A percentile compares a stretch with the other conserved stretches of the same genome.
Conservation (phyloP, 2,113 vertebrate genomes). For the Rhegmatorhina hoffmannsi region DNA sequence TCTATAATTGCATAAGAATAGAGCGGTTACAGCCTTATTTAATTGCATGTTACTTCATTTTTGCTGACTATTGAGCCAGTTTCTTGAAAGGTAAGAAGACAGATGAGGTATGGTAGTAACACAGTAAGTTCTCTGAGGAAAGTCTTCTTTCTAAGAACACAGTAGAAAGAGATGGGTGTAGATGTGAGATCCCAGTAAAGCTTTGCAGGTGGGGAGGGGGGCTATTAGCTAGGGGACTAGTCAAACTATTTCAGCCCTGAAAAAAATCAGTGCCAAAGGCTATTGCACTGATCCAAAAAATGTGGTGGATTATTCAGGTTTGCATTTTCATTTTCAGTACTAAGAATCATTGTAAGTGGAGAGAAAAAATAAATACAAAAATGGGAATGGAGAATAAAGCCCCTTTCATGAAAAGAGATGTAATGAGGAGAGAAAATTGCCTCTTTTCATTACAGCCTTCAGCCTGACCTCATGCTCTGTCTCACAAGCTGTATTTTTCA, state of each 20-base stretch:
- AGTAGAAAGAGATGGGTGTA: background rate
- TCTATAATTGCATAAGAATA: background rate
- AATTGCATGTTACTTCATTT: background rate
- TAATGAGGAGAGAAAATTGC: conserved; percentile 47
- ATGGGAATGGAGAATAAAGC: background rate
- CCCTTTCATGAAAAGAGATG: conserved; percentile 5
- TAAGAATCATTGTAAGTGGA: background rate
- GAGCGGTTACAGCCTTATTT: background rate
- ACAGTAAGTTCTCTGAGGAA: background rate
- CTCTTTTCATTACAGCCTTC: conserved; percentile 35
- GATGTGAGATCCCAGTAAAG: background rate
- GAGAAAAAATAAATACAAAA: conserved; percentile 28
- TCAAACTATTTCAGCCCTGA: background rate
- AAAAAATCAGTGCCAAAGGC: background rate
- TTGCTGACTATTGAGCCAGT: background rate
- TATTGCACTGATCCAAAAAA: background rate
- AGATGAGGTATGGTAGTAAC: background rate
- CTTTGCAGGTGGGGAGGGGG: background rate
- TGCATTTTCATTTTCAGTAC: background rate
- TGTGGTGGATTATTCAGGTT: background rate
- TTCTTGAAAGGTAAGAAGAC: background rate
- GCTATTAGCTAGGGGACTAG: background rate
- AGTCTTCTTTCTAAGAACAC: background rate
- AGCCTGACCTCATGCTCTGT: conserved; percentile 27
- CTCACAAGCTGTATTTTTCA: conserved; percentile 21